These are phyloP conservation scores for Chelon auratus DNA, from an alignment of 2,797 vertebrate species.

Conservation along the genomic window DNA sequence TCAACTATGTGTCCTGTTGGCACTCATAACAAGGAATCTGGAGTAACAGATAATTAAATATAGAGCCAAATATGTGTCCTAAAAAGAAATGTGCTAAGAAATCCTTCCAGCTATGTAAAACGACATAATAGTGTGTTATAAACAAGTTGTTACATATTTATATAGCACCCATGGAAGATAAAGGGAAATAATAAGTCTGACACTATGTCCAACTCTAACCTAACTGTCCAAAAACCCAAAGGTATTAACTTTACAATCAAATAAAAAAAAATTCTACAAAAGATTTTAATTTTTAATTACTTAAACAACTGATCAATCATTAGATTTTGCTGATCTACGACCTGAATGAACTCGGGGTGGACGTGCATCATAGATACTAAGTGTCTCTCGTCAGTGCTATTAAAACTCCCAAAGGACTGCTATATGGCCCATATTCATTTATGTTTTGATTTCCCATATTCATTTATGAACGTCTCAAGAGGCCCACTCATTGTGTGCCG, in stretches of 20 bases:
- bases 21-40: background rate
- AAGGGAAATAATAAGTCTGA: background rate
- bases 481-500: constrained; percentile 53
- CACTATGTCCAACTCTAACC: background rate
- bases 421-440: constrained; percentile 63
- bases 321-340: background rate
- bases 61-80: too few species aligned
- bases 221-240: background rate
- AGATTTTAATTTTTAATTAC: background rate
- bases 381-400: constrained; percentile 37
- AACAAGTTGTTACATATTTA: background rate
- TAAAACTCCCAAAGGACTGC: constrained; percentile 53
- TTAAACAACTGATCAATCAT: background rate
- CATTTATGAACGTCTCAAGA: constrained; percentile 54
- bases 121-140: background rate
- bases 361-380: constrained; percentile 17
- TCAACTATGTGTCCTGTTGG: background rate
- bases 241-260: background rate
- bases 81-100: background rate
- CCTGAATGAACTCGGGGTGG: constrained; percentile 5
- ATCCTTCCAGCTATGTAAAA: background rate
- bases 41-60: too few species aligned
- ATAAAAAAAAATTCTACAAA: background rate
- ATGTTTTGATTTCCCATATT: constrained; percentile 74
- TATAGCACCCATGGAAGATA: too few species aligned